phyloP scores from a whole-genome alignment of 2,797 vertebrate species.

The Tenualosa thibaudeaui region DNA sequence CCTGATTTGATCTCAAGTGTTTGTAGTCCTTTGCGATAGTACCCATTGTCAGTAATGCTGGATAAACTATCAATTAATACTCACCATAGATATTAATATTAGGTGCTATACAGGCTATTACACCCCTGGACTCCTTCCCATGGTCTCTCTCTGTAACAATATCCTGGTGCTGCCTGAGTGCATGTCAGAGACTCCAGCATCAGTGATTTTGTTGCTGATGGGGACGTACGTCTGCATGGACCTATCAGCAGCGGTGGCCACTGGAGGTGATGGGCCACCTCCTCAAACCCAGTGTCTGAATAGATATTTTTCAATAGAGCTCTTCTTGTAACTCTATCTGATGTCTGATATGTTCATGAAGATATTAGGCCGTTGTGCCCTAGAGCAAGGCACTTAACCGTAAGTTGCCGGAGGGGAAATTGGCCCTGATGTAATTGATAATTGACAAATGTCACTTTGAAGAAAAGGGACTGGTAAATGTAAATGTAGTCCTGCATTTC shows the following conservation, averaged over 20 bases:
- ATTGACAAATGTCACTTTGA: no score
- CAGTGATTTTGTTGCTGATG: conserved; percentile 99
- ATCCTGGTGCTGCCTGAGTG: conserved; percentile 99
- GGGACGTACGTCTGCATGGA: conserved; percentile 64
- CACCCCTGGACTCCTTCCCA: conserved; percentile 39
- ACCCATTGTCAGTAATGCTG: not conserved
- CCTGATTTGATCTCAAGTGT: not conserved
- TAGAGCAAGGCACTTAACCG: no score
- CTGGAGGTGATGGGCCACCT: not conserved
- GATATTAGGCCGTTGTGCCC: not conserved
- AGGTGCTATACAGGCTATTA: not conserved
- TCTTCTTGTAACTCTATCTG: not conserved
- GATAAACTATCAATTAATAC: no score
- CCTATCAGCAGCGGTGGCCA: conserved; percentile 23
- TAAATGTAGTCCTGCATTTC: no score
- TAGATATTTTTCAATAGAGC: not conserved
- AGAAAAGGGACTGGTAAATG: no score
- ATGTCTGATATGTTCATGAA: not conserved
- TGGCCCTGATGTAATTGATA: no score
- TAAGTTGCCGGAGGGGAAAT: no score
- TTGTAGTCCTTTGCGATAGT: not conserved
- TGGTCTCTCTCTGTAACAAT: conserved; percentile 89
- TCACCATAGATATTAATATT: no score
- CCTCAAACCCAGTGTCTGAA: not conserved
- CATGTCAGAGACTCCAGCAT: conserved; percentile 94